Evolutionary conservation across 2,888 invertebrate species (phyloP).

Genomic region (Cactoblastis cactorum): DNA sequence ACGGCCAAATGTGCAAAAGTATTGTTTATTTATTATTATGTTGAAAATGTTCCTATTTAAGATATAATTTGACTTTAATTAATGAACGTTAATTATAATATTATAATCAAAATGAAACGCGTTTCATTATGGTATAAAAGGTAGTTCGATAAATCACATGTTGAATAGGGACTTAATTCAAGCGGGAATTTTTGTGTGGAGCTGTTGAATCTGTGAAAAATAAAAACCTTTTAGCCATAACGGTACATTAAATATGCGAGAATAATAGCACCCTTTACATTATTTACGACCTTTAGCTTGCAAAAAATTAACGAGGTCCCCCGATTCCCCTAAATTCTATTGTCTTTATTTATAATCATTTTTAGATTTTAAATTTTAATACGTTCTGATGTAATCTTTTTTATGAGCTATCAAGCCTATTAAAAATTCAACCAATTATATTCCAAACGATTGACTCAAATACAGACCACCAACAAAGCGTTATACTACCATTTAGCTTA

Average conservation of each 20-base stretch:
- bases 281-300: constrained; percentile 66
- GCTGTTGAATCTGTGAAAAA: constrained; percentile 67
- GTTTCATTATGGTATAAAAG: not conserved
- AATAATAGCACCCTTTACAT: constrained; percentile 77
- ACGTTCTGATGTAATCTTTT: not conserved
- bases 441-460: too few relatives aligned
- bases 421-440: too few relatives aligned
- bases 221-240: constrained; percentile 69
- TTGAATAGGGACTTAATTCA: constrained; percentile 62
- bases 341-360: constrained; percentile 56
- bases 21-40: not conserved
- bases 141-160: constrained; percentile 49
- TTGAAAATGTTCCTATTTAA: not conserved
- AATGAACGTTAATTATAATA: not conserved
- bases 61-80: not conserved
- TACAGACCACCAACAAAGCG: too few relatives aligned
- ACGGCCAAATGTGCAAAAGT: not conserved
- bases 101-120: not conserved
- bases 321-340: constrained; percentile 52
- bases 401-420: constrained; percentile 3
- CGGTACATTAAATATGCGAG: constrained; percentile 76
- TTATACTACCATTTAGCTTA: too few relatives aligned
- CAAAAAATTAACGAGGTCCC: constrained; percentile 68
- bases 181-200: constrained; percentile 62
- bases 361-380: constrained; percentile 19